Conservation (phyloP, 2,797 vertebrate species). For the Cyprinodon diabolis region DNA sequence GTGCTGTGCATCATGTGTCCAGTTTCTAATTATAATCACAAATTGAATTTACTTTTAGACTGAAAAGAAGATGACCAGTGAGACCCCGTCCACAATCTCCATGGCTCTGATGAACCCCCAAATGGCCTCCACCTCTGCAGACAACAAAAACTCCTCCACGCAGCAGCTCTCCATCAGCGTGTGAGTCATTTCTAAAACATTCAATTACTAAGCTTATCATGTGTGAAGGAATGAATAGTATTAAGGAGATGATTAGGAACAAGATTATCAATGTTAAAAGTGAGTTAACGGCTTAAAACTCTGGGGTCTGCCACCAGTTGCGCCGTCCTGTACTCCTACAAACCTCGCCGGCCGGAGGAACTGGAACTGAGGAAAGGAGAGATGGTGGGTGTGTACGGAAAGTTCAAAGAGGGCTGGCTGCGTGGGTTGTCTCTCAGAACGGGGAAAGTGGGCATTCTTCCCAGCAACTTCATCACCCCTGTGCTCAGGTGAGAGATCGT, state of each 20-base stretch:
- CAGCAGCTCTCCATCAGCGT: conserved; percentile 87
- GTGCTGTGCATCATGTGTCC: background rate
- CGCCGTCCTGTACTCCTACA: conserved; percentile 89
- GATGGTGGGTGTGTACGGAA: conserved; percentile 91
- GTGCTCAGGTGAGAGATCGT: conserved; percentile 87
- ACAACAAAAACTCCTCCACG: conserved; percentile 78
- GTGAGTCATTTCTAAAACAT: conserved; percentile 74
- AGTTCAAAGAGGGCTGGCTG: conserved; percentile 92
- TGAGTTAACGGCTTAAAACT: background rate
- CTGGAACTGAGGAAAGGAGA: conserved; percentile 94
- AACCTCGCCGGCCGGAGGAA: conserved; percentile 85
- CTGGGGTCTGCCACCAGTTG: conserved; percentile 76
- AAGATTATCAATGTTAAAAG: background rate
- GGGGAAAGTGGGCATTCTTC: conserved; percentile 91
- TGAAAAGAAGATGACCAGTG: conserved; percentile 77
- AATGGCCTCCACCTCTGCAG: conserved; percentile 66
- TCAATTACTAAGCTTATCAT: conserved; percentile 18
- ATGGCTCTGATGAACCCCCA: conserved; percentile 83
- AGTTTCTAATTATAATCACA: conserved; percentile 16
- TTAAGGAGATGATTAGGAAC: background rate
- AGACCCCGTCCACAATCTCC: conserved; percentile 75
- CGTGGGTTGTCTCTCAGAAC: conserved; percentile 91
- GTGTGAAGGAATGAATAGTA: conserved; percentile 8
- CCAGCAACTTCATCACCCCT: conserved; percentile 89
- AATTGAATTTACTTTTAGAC: conserved; percentile 58